These are phyloP conservation scores for Meloidogyne chitwoodi DNA, from an alignment of 1,140 invertebrate species.

Conservation along the genomic window DNA sequence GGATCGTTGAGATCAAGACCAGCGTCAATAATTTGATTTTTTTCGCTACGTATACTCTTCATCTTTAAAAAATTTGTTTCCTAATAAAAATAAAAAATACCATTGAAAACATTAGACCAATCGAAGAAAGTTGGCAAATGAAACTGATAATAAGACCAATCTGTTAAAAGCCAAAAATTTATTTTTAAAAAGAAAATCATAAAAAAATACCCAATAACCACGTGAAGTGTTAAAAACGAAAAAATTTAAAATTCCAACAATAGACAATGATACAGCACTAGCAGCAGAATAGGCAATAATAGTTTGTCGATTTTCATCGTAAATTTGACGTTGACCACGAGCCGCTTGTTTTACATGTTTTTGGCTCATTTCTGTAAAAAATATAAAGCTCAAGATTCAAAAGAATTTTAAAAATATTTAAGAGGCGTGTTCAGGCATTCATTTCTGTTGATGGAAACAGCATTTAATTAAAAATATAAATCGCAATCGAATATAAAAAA, in stretches of 20 bases:
- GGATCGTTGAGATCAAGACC: slow-evolving; percentile 56
- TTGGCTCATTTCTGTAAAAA: not conserved
- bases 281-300: slow-evolving; percentile 41
- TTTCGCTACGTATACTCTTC: slow-evolving; percentile 38
- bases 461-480: not conserved
- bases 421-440: too few relatives aligned
- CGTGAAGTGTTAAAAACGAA: slow-evolving; percentile 28
- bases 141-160: slow-evolving; percentile 22
- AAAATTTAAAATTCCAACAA: slow-evolving; percentile 28
- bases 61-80: slow-evolving; percentile 21
- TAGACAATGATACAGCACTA: slow-evolving; percentile 11
- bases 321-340: slow-evolving; percentile 53
- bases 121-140: not conserved
- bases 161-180: slow-evolving; percentile 2
- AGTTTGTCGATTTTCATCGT: slow-evolving; percentile 53
- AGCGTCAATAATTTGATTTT: slow-evolving; percentile 56
- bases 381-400: too few relatives aligned
- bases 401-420: not conserved
- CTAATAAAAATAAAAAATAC: not conserved
- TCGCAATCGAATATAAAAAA: not conserved
- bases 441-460: too few relatives aligned
- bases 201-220: slow-evolving; percentile 19
- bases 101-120: slow-evolving; percentile 14
- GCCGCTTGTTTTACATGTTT: slow-evolving; percentile 47
- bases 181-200: slow-evolving; percentile 22